These are phyloP conservation scores for Brachirus orientalis DNA, from an alignment of 2,113 vertebrate genomes.

Conservation along the genomic window DNA sequence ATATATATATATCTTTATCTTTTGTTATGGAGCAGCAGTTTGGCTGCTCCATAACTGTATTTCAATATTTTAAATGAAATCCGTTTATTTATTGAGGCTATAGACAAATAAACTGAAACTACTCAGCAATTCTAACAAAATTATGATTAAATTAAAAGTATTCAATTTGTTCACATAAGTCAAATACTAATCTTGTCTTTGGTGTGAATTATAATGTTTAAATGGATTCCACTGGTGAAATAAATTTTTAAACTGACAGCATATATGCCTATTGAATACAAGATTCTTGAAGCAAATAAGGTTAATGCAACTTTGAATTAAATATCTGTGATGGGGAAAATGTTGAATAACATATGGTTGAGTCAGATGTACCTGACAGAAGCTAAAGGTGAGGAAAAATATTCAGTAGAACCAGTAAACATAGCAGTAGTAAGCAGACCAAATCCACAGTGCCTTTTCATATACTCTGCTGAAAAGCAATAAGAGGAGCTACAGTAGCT, in stretches of 20 bases:
- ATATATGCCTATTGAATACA: constrained; percentile 7
- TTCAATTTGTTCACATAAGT: constrained; percentile 22
- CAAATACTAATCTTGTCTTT: neutral
- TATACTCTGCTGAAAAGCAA: constrained; percentile 74
- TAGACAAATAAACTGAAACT: neutral
- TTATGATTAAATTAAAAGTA: constrained; percentile 43
- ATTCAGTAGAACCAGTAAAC: constrained; percentile 57
- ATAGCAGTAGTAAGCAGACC: constrained; percentile 48
- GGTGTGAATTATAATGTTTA: constrained; percentile 12
- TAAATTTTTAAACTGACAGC: constrained; percentile 3
- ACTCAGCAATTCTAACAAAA: constrained; percentile 28
- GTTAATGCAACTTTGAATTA: constrained; percentile 35
- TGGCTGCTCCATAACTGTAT: too few species aligned
- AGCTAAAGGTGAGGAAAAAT: constrained; percentile 59
- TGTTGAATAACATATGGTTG: constrained; percentile 30
- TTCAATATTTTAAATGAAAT: too few species aligned
- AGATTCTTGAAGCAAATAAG: constrained; percentile 3
- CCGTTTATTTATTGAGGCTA: constrained; percentile 26
- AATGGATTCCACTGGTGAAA: constrained; percentile 17
- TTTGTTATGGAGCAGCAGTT: too few species aligned
- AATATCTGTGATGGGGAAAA: constrained; percentile 12
- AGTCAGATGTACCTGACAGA: constrained; percentile 37
- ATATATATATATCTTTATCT: too few species aligned
- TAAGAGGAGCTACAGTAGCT: constrained; percentile 75
- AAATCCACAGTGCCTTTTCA: constrained; percentile 72